These are phyloP conservation scores for Leptinotarsa peninsularis DNA, from an alignment of 2,888 invertebrate species.

Conservation along the genomic window DNA sequence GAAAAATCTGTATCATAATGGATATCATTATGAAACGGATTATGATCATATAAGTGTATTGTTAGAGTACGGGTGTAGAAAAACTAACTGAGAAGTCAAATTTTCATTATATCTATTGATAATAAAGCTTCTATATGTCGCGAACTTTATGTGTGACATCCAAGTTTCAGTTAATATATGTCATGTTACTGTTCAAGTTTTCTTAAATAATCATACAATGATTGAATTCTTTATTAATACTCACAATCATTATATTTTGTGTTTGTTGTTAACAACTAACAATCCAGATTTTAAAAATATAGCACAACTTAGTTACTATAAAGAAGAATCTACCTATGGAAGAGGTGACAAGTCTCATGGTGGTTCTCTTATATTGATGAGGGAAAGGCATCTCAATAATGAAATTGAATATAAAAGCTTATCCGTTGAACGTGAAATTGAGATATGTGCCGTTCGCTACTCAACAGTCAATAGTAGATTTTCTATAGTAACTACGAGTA, in stretches of 20 bases:
- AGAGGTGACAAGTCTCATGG: background rate
- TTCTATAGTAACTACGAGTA: background rate
- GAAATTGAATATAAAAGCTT: background rate
- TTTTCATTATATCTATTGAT: no score
- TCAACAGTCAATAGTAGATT: background rate
- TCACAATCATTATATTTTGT: background rate
- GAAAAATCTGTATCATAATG: no score
- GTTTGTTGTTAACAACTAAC: background rate
- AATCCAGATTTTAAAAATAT: background rate
- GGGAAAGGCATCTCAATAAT: background rate
- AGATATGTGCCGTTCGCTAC: background rate
- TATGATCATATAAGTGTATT: no score
- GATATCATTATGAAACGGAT: no score
- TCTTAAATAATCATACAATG: background rate
- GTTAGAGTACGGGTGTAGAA: no score
- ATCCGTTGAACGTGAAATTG: background rate
- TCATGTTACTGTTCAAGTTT: background rate
- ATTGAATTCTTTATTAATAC: background rate
- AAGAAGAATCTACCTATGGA: background rate
- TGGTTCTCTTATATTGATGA: background rate
- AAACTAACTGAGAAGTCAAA: no score
- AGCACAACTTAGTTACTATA: background rate
- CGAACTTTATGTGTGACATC: background rate
- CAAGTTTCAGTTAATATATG: background rate
- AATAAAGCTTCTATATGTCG: no score